A percentile compares a stretch with the other conserved stretches of the same genome.
These are phyloP conservation scores for Peromyscus californicus DNA, from an alignment of 2,113 vertebrate species.

Conservation along the genomic window DNA sequence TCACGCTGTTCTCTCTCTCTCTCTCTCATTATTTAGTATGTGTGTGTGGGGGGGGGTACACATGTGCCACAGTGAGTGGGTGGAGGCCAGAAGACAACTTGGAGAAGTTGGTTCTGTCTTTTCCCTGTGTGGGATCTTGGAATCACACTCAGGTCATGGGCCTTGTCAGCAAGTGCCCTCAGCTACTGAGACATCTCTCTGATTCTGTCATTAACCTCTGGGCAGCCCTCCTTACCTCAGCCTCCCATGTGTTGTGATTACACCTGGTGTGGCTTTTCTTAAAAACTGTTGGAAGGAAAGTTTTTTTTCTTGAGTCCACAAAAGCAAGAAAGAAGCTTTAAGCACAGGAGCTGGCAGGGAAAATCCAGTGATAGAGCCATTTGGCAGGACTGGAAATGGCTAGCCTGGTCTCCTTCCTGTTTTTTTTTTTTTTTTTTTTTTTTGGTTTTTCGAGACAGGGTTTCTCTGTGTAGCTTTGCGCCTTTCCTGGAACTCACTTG, in stretches of 20 bases:
- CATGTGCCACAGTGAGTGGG: not conserved
- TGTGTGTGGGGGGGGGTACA: not conserved
- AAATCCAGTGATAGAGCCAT: constrained; percentile 36
- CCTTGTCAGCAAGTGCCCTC: not conserved
- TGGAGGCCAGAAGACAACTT: not conserved
- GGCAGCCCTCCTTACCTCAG: not conserved
- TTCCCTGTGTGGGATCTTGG: not conserved
- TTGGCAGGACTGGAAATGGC: constrained; percentile 9
- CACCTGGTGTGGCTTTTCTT: not conserved
- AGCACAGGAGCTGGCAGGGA: constrained; percentile 12
- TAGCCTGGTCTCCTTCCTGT: constrained; percentile 25
- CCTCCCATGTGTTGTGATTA: not conserved
- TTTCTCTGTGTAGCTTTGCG: too few relatives aligned
- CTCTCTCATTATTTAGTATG: not conserved
- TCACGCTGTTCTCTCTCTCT: too few relatives aligned
- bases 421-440: too few relatives aligned
- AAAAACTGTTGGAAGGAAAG: constrained; percentile 28
- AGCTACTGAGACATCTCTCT: too few relatives aligned
- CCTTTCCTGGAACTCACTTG: too few relatives aligned
- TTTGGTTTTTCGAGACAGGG: too few relatives aligned
- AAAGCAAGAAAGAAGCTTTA: constrained; percentile 34
- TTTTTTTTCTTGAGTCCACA: not conserved
- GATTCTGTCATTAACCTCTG: not conserved
- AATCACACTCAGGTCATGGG: not conserved
- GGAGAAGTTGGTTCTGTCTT: not conserved